Evolutionary conservation across 1,140 invertebrate genomes (phyloP), one percentile per base, ranked within the genome.

Genomic region (Venustaconcha ellipsiformis): DNA sequence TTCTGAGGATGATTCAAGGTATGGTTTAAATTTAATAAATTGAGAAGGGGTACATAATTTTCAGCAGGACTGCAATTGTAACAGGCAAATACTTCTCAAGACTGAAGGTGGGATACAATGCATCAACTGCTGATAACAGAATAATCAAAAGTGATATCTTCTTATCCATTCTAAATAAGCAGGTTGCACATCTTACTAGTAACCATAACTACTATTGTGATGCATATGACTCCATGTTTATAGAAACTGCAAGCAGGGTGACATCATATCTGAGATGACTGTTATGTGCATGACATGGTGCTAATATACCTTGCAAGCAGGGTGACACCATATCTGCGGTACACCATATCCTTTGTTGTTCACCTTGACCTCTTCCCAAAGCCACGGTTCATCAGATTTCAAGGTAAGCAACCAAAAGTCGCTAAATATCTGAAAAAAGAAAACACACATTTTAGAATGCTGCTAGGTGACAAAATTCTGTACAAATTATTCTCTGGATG

Each of bases 261-360:
- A 26, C 26, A 26, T 2, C 26, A 26, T 26, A 26, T 94, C 86
- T 26, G 26, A 26, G 26, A 26, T 26, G 26, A 26, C 2, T 26
- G 26, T 26, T 26, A 26, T 26, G 26, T 26, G 26, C 26, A 26
- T 26, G 26, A 26, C 26, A 26, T 26, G 26, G 26, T 26, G 26
- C 26, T 26, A 26, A 26, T 78, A 72, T 72, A 96, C 94, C 88
- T 94, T 95, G 89, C 96, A 97, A 72, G 95, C 95, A 76, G 96
- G 95, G 92, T 97, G 96, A 90, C 95, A 97, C 95, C 96, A 97
- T 83, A 97, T 94, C 86, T 96, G 95, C 8, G 94, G 93, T 20
- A 96, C 94, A 58, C 94, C 93, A 90, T 93, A 94, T 84, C 95
- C 93, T 81, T 93, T 92, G 88, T 95, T 94, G 72, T 92, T 90